phyloP scores from a whole-genome alignment of 2,888 invertebrate genomes.

The Erebia aethiops region DNA sequence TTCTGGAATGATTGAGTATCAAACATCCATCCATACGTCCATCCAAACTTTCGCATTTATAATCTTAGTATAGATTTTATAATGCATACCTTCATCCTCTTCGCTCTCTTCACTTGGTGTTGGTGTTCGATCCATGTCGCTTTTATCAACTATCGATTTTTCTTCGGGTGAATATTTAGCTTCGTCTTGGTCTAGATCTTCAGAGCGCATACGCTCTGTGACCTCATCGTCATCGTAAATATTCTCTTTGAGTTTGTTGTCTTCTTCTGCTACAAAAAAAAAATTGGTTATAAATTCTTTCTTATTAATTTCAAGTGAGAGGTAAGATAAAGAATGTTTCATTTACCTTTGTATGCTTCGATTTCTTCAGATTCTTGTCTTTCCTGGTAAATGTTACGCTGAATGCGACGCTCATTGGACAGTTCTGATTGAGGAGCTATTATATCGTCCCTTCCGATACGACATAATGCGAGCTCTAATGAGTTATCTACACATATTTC shows the following conservation, averaged over 20 bases:
- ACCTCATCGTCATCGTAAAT: conserved; percentile 67
- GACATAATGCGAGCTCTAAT: conserved; percentile 91
- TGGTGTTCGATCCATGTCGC: conserved; percentile 82
- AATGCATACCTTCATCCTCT: conserved; percentile 73
- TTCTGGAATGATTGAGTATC: too few species aligned
- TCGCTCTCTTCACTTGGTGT: conserved; percentile 80
- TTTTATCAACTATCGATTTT: conserved; percentile 87
- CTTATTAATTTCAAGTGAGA: neutral
- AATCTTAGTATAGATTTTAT: neutral
- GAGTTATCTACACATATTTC: conserved; percentile 78
- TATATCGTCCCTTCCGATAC: conserved; percentile 95
- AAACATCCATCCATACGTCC: too few species aligned
- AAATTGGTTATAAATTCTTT: neutral
- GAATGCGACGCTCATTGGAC: conserved; percentile 79
- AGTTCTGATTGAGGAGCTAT: conserved; percentile 91
- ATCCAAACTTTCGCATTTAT: too few species aligned
- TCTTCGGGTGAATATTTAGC: conserved; percentile 92
- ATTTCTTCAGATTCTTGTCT: conserved; percentile 80
- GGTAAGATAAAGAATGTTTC: neutral
- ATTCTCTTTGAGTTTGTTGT: conserved; percentile 76
- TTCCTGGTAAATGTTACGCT: conserved; percentile 79
- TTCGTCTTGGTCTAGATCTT: conserved; percentile 84
- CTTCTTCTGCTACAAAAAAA: conserved; percentile 68
- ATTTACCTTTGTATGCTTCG: conserved; percentile 76
- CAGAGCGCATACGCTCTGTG: conserved; percentile 64